These are phyloP conservation scores for Hypomecis atomaria DNA, from an alignment of 2,888 invertebrate genomes.

Conservation along the genomic window DNA sequence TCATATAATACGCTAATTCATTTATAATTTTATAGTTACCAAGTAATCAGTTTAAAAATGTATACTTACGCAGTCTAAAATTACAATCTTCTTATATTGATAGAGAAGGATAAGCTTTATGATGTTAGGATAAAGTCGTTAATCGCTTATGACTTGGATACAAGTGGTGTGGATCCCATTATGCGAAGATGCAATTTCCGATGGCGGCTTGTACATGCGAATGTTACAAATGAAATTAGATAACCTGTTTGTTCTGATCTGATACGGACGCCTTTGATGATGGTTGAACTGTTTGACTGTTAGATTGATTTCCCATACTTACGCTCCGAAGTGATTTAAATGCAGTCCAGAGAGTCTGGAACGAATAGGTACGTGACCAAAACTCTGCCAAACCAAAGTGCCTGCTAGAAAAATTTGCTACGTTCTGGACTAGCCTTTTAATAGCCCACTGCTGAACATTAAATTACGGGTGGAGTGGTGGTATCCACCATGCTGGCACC, in stretches of 20 bases:
- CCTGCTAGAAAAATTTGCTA: too few species aligned
- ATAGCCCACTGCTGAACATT: too few species aligned
- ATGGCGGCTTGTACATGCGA: constrained; percentile 54
- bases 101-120: constrained; percentile 7
- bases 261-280: constrained; percentile 16
- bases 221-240: constrained; percentile 58
- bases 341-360: too few species aligned
- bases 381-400: too few species aligned
- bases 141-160: constrained; percentile 50
- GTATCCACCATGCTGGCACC: too few species aligned
- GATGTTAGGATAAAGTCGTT: constrained; percentile 17
- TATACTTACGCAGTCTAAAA: constrained; percentile 33
- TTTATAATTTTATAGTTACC: constrained; percentile 34
- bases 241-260: constrained; percentile 39
- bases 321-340: too few species aligned
- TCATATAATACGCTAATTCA: constrained; percentile 30
- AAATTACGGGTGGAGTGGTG: too few species aligned
- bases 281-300: constrained; percentile 4
- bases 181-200: constrained; percentile 74
- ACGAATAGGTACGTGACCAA: too few species aligned
- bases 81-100: constrained; percentile 6
- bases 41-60: constrained; percentile 40
- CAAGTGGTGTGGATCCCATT: constrained; percentile 64
- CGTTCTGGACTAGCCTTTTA: too few species aligned
- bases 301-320: not conserved